phyloP scores from a whole-genome alignment of 1,140 invertebrate genomes.

The Drosophila ironensis region DNA sequence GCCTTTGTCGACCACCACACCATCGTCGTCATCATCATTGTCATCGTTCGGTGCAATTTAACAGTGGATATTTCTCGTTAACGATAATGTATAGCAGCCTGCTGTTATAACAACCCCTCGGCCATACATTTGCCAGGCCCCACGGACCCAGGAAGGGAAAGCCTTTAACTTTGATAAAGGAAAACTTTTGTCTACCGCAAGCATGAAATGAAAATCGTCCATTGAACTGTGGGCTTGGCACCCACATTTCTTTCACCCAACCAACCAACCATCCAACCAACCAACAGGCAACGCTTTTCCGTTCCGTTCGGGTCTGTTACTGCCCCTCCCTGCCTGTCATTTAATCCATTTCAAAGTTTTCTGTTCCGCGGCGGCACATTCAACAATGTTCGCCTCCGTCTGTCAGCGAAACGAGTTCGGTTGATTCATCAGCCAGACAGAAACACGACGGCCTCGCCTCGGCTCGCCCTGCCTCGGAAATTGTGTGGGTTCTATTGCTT shows the following conservation, averaged over 20 bases:
- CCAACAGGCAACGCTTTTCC: too few species aligned
- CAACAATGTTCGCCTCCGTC: constrained; percentile 25
- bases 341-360: constrained; percentile 54
- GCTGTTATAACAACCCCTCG: constrained; percentile 10
- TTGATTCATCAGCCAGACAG: constrained; percentile 11
- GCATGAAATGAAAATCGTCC: constrained; percentile 56
- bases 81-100: constrained; percentile 34
- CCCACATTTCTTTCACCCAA: background rate
- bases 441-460: constrained; percentile 17
- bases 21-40: background rate
- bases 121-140: background rate
- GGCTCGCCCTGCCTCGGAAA: too few species aligned
- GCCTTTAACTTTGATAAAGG: constrained; percentile 15
- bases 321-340: constrained; percentile 20
- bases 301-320: too few species aligned
- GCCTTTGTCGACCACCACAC: background rate
- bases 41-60: constrained; percentile 53
- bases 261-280: too few species aligned
- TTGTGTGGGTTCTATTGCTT: constrained; percentile 13
- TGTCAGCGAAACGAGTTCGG: constrained; percentile 15
- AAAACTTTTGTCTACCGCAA: constrained; percentile 53
- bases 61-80: constrained; percentile 57
- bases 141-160: background rate
- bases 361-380: constrained; percentile 17
- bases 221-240: constrained; percentile 59